Conservation (phyloP, 2,797 vertebrate genomes). For the Dallia pectoralis region DNA sequence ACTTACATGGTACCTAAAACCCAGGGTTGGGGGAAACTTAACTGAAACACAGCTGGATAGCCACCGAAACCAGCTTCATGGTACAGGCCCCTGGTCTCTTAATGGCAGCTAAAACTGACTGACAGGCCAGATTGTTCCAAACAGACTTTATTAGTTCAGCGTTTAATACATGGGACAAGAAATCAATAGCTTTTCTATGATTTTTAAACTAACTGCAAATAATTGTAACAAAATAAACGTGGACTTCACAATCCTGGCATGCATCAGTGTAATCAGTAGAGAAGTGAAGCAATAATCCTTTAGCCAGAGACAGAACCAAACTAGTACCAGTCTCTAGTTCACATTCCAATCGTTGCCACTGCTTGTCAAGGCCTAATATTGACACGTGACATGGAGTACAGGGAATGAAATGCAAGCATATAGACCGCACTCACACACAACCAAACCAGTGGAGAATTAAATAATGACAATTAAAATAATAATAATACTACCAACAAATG, state of each 20-base stretch:
- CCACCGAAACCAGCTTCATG: too few relatives aligned
- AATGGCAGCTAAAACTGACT: background rate
- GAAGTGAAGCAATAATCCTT: conserved; percentile 33
- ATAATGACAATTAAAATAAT: conserved; percentile 38
- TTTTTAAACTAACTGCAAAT: conserved; percentile 54
- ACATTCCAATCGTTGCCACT: too few relatives aligned
- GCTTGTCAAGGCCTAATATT: too few relatives aligned
- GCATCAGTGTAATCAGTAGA: conserved; percentile 58
- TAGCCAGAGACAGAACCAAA: conserved; percentile 35
- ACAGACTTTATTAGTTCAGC: conserved; percentile 63
- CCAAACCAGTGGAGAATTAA: conserved; percentile 34
- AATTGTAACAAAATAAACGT: conserved; percentile 48
- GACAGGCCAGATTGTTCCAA: conserved; percentile 40
- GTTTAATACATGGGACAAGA: conserved; percentile 61
- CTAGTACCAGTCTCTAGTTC: too few relatives aligned
- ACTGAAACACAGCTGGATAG: too few relatives aligned
- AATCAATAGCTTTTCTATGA: conserved; percentile 50
- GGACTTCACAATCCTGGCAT: conserved; percentile 62
- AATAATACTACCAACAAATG: too few relatives aligned
- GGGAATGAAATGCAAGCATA: too few relatives aligned
- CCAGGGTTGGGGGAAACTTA: too few relatives aligned
- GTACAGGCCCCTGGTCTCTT: background rate
- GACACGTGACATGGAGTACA: too few relatives aligned
- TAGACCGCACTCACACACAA: conserved; percentile 4
- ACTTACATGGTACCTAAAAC: too few relatives aligned